Evolutionary conservation across 2,113 vertebrate species (phyloP).

Genomic region (Myanophis thanlyinensis): DNA sequence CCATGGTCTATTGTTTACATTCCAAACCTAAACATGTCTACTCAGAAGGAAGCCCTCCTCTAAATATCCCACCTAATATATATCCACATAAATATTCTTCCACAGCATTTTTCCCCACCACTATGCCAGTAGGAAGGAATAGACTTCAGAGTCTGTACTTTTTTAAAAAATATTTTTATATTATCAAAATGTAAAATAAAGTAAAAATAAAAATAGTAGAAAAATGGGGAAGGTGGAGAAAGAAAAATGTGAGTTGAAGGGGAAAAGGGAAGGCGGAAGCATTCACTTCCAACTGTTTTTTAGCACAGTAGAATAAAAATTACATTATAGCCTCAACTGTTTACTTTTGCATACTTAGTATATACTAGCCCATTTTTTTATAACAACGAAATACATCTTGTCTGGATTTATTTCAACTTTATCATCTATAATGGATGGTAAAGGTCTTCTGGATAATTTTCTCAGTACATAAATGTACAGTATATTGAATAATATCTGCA

Average conservation of each 20-base stretch:
- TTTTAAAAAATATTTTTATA: background rate
- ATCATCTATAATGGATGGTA: background rate
- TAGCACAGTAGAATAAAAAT: background rate
- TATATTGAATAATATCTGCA: background rate
- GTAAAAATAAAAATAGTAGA: background rate
- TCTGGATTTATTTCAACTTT: background rate
- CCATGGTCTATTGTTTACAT: conserved; percentile 41
- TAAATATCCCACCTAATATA: background rate
- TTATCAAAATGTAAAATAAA: background rate
- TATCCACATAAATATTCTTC: background rate
- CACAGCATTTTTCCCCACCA: background rate
- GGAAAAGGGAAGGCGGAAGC: background rate
- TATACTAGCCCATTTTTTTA: background rate
- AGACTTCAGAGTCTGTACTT: background rate
- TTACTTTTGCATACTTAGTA: background rate
- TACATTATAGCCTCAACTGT: background rate
- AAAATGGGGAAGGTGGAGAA: background rate
- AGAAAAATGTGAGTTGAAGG: background rate
- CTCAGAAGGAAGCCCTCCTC: background rate
- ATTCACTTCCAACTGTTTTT: background rate
- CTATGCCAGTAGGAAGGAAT: background rate
- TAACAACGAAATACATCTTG: background rate
- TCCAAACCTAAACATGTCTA: background rate
- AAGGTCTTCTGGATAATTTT: background rate
- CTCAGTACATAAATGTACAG: background rate